These are phyloP conservation scores for Mus pahari DNA, from an alignment of 2,113 vertebrate species.

Conservation along the genomic window DNA sequence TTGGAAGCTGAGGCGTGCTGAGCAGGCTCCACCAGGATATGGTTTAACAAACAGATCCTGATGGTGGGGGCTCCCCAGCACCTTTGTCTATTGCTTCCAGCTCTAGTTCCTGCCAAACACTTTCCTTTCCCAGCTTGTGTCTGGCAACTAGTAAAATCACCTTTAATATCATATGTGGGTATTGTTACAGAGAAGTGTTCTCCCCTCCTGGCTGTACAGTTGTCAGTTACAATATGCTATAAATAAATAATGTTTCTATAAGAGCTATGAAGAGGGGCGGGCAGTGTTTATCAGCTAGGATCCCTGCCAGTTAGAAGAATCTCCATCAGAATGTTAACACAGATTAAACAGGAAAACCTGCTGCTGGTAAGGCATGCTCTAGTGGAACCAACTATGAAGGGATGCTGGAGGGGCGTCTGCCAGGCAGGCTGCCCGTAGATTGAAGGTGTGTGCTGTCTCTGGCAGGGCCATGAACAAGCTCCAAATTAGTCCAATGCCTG, in stretches of 20 bases:
- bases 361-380: constrained; percentile 70
- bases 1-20: constrained; percentile 16
- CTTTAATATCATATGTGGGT: constrained; percentile 72
- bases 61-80: constrained; percentile 20
- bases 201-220: constrained; percentile 80
- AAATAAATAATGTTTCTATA: constrained; percentile 85
- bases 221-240: constrained; percentile 83
- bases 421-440: constrained; percentile 61
- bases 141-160: constrained; percentile 61
- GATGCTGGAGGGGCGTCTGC: constrained; percentile 61
- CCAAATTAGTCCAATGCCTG: constrained; percentile 61
- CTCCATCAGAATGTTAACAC: constrained; percentile 76
- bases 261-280: constrained; percentile 51
- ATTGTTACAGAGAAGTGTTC: constrained; percentile 77
- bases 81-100: background rate
- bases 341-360: constrained; percentile 78
- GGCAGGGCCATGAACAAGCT: constrained; percentile 64
- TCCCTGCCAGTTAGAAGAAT: constrained; percentile 73
- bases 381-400: constrained; percentile 64
- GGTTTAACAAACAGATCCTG: constrained; percentile 44
- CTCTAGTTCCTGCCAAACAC: constrained; percentile 50
- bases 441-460: constrained; percentile 75
- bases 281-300: constrained; percentile 80
- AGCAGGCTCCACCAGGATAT: background rate
- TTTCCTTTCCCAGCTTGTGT: constrained; percentile 53